Conservation (phyloP, 2,888 invertebrate genomes). For the Rhagium mordax region DNA sequence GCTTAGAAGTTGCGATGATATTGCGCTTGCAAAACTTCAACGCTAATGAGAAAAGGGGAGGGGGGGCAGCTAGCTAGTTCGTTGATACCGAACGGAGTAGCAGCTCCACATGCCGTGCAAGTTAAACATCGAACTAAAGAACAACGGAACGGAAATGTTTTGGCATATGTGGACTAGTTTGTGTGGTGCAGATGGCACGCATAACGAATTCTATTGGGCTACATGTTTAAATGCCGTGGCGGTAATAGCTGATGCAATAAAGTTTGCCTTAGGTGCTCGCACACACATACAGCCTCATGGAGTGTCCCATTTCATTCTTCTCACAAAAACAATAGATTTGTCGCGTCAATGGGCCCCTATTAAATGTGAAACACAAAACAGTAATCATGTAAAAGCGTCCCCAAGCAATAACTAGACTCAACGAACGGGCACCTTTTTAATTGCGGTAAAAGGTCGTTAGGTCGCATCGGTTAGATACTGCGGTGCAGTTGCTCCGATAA, state of each 20-base stretch:
- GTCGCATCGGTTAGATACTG: neutral
- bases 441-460: neutral
- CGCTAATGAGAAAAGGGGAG: conserved; percentile 21
- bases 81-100: conserved; percentile 9
- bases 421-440: neutral
- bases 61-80: neutral
- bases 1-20: conserved; percentile 12
- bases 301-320: too few relatives aligned
- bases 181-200: conserved; percentile 37
- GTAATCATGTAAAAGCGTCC: neutral
- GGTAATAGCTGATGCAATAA: neutral
- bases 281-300: neutral
- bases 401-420: neutral
- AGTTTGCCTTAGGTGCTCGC: neutral
- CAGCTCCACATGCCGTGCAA: conserved; percentile 41
- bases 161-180: conserved; percentile 39
- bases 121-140: conserved; percentile 40
- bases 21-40: conserved; percentile 10
- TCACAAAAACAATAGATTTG: too few relatives aligned
- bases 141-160: conserved; percentile 42
- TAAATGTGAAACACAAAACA: neutral
- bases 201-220: conserved; percentile 4
- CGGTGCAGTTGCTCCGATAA: neutral
- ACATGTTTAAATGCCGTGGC: neutral
- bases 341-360: neutral